Base-by-base conservation (phyloP, 2,888 invertebrate genomes). In the Caenorhabditis sp. region DNA sequence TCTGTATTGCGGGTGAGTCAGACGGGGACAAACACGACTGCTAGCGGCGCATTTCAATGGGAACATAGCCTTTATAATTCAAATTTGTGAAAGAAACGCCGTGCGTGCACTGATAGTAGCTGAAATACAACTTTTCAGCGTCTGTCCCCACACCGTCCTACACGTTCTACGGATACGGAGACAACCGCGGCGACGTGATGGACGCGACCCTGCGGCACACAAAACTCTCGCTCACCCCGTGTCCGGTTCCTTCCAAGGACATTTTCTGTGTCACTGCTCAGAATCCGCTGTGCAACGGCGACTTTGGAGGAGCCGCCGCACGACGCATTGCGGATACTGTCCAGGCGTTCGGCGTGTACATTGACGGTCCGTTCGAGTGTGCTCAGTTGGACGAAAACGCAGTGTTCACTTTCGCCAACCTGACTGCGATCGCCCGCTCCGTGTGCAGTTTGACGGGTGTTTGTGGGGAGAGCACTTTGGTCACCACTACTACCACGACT, bases 261-360 rank as follows among this genome's bases (percentile, higher is more conserved):
- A 20, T 24, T n/a, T 66, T 66, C 56, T 66, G 65, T 13, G 65
- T 56, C 7, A 26, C 26, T 20, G 11, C 65, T 0, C 9, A 45
- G 20, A 2, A 66, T 8, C 37, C 55, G 0, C 39, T 66, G 2
- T 66, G 65, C 48, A 66, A 66, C 27, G 65, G 65, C 22, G 65
- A 66, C 32, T 66, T 66, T 30, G 65, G 65, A 22, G 65, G 65
- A 4, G 56, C 46, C 7, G 65, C n/a, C n/a, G n/a, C n/a, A n/a
- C n/a, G n/a, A n/a, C n/a, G n/a, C n/a, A n/a, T n/a, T n/a, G n/a
- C n/a, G n/a, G n/a, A n/a, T n/a, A n/a, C n/a, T n/a, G n/a, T 56
- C 2, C 7, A 7, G 15, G 56, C 56, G 2, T 48, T 48, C 17
- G 65, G 65, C 15, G 37, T 56, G 6, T 66, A 66, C 9, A 22